Conservation (phyloP, 2,888 invertebrate genomes). For the Eupithecia insigniata region DNA sequence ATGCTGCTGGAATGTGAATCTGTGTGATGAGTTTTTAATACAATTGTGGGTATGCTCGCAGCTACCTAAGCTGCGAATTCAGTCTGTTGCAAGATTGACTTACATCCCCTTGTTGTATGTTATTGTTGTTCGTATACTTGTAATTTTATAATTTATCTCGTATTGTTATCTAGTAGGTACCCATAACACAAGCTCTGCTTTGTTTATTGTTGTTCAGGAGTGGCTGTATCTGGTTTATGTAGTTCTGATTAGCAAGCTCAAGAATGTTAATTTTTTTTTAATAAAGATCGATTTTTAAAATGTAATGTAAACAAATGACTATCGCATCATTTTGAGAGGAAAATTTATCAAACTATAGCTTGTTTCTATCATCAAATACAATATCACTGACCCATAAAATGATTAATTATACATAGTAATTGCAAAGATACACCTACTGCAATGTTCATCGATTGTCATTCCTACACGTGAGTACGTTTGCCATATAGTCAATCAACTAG, state of each 20-base stretch:
- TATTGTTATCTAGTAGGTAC: neutral
- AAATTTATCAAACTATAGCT: neutral
- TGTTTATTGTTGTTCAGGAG: neutral
- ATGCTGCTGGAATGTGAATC: slow-evolving; percentile 7
- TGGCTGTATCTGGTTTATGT: neutral
- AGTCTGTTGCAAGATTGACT: neutral
- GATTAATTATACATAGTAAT: neutral
- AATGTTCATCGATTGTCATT: neutral
- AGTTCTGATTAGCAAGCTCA: no score
- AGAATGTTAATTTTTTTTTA: neutral
- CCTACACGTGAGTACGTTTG: neutral
- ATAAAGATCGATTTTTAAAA: neutral
- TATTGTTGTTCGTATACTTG: neutral
- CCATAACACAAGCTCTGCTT: neutral
- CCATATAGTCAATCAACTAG: slow-evolving; percentile 50
- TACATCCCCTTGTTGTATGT: neutral
- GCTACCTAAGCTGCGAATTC: neutral
- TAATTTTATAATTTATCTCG: neutral
- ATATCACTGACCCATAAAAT: neutral
- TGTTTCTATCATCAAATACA: neutral
- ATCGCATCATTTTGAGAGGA: neutral
- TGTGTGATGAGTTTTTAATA: slow-evolving; percentile 23
- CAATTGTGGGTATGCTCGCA: slow-evolving; percentile 4
- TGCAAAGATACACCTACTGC: neutral
- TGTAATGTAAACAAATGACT: neutral